Percentiles rank a stretch among this genome's conserved stretches.
Evolutionary conservation across 2,797 vertebrate genomes (phyloP).

Genomic region (Lycodopsis pacificus): DNA sequence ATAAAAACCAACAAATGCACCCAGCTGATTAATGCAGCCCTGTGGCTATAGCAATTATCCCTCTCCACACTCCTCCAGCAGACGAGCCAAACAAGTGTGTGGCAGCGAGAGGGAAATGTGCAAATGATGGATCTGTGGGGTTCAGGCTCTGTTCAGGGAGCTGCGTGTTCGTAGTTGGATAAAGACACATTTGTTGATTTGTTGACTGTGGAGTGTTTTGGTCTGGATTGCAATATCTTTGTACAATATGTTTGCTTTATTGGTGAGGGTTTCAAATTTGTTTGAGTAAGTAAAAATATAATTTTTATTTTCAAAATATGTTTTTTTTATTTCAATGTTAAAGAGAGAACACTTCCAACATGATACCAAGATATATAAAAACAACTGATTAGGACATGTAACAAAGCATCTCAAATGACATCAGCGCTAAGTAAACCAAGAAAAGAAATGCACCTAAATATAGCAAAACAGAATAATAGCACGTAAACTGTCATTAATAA

Average conservation of each 20-base stretch:
- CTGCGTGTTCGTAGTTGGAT: conserved; percentile 25
- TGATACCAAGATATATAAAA: background rate
- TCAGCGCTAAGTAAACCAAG: background rate
- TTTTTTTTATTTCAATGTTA: background rate
- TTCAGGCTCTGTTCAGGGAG: conserved; percentile 38
- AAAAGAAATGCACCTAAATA: background rate
- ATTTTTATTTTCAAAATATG: background rate
- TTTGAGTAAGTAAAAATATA: background rate
- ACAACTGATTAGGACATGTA: background rate
- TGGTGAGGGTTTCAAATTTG: background rate
- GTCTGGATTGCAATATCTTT: background rate
- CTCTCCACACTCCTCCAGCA: conserved; percentile 86
- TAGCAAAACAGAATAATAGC: background rate
- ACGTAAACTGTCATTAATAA: background rate
- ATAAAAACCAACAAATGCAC: conserved; percentile 93
- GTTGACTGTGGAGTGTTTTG: background rate
- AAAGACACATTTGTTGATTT: conserved; percentile 33
- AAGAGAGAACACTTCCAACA: background rate
- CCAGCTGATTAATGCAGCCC: conserved; percentile 92
- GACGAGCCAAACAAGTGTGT: conserved; percentile 71
- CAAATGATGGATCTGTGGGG: conserved; percentile 56
- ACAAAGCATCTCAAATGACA: background rate
- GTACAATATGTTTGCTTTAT: background rate
- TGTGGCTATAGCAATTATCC: conserved; percentile 96
- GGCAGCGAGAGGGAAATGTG: conserved; percentile 56